These are phyloP conservation scores for Bugulina stolonifera DNA, from an alignment of 2,888 invertebrate species.

Conservation along the genomic window DNA sequence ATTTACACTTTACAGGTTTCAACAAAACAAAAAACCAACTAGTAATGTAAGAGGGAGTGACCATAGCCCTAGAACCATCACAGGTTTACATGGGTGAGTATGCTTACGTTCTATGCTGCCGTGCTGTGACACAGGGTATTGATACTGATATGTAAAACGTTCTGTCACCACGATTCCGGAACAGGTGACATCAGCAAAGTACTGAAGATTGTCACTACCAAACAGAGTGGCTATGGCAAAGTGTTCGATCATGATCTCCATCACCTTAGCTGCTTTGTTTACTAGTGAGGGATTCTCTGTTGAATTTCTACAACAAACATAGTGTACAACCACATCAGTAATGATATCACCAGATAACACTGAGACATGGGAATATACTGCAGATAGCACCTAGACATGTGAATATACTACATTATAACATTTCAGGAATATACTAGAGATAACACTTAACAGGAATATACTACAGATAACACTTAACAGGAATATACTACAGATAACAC, in stretches of 20 bases:
- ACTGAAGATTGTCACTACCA: slow-evolving; percentile 58
- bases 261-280: slow-evolving; percentile 74
- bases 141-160: slow-evolving; percentile 48
- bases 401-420: too few species aligned
- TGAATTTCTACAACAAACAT: slow-evolving; percentile 20
- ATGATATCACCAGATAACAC: too few species aligned
- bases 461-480: not conserved
- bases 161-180: slow-evolving; percentile 49
- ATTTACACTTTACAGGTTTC: too few species aligned
- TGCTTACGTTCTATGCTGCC: slow-evolving; percentile 28
- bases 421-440: too few species aligned
- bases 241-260: slow-evolving; percentile 94
- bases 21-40: too few species aligned
- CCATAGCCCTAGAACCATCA: too few species aligned
- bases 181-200: slow-evolving; percentile 47
- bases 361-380: too few species aligned
- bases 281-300: slow-evolving; percentile 25
- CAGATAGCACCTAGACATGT: too few species aligned
- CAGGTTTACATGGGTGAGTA: not conserved
- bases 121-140: slow-evolving; percentile 31
- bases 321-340: too few species aligned
- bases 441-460: not conserved
- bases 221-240: slow-evolving; percentile 93
- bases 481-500: not conserved
- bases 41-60: too few species aligned